These are phyloP conservation scores for Ictalurus punctatus DNA, from an alignment of 2,113 vertebrate genomes.

Conservation along the genomic window DNA sequence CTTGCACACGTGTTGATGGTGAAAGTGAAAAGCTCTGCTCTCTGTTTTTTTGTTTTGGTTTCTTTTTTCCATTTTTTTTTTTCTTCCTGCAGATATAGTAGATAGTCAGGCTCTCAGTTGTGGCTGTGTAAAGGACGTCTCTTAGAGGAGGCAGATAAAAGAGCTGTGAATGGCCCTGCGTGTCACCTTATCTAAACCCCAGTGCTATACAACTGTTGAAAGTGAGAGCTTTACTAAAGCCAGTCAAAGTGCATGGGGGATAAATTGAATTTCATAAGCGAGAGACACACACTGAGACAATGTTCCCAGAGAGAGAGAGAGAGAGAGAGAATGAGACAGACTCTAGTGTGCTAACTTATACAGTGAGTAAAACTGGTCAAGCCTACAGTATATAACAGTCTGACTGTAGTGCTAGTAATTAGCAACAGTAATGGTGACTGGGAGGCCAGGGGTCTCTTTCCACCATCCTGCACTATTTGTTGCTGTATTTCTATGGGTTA, in stretches of 20 bases:
- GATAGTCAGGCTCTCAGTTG: slow-evolving; percentile 56
- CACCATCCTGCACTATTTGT: slow-evolving; percentile 27
- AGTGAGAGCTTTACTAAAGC: slow-evolving; percentile 59
- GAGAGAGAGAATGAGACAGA: slow-evolving; percentile 19
- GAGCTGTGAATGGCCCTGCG: slow-evolving; percentile 60
- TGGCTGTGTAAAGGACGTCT: slow-evolving; percentile 62
- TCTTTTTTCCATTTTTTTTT: too few species aligned
- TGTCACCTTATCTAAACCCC: slow-evolving; percentile 68
- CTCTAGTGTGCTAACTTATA: not conserved
- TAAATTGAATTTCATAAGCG: slow-evolving; percentile 56
- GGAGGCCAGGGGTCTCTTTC: not conserved
- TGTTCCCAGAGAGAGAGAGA: slow-evolving; percentile 26
- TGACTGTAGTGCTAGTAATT: slow-evolving; percentile 6
- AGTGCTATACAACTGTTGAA: slow-evolving; percentile 58
- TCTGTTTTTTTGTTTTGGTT: not conserved
- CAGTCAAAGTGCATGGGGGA: slow-evolving; percentile 50
- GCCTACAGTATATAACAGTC: not conserved
- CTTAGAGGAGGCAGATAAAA: slow-evolving; percentile 66
- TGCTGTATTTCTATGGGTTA: slow-evolving; percentile 53
- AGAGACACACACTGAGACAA: slow-evolving; percentile 46
- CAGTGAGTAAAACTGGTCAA: slow-evolving; percentile 8
- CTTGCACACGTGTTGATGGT: slow-evolving; percentile 50
- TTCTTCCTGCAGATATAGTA: slow-evolving; percentile 11
- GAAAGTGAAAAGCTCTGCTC: slow-evolving; percentile 47
- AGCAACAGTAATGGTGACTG: slow-evolving; percentile 9